phyloP scores from a whole-genome alignment of 2,797 vertebrate species.

The Loriculus beryllinus region DNA sequence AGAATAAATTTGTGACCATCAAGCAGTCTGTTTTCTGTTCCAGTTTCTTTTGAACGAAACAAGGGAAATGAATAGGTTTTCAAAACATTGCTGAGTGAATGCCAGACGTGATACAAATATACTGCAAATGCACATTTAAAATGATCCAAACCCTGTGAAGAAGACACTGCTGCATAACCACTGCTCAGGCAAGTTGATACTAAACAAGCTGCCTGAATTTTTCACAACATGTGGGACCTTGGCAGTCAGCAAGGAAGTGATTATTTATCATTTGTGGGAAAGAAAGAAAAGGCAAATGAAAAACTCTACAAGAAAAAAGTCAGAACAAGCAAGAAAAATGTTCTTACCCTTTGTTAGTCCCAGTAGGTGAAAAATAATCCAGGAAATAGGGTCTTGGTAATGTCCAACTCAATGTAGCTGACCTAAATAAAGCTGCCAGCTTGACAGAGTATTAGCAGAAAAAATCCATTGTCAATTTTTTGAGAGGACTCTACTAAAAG shows the following conservation, averaged over 20 bases:
- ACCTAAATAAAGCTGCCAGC: not conserved
- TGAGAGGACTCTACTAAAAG: not conserved
- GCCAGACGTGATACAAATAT: not conserved
- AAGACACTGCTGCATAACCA: not conserved
- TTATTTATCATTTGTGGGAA: not conserved
- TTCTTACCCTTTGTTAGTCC: not conserved
- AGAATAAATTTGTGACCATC: constrained; percentile 39
- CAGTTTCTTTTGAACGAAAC: constrained; percentile 17
- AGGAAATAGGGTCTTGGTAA: not conserved
- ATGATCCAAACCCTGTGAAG: not conserved
- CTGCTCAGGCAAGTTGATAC: not conserved
- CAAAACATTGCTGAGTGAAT: not conserved
- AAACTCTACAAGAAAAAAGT: not conserved
- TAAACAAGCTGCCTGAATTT: constrained; percentile 8
- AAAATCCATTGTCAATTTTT: not conserved
- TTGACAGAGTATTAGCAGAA: not conserved
- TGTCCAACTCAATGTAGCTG: not conserved
- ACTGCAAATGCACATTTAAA: not conserved
- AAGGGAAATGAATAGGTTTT: constrained; percentile 5
- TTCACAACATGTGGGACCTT: not conserved
- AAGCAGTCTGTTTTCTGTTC: not conserved
- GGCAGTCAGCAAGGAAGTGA: not conserved
- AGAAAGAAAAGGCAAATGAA: constrained; percentile 1
- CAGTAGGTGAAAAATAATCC: not conserved
- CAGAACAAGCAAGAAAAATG: not conserved